Base-by-base conservation (phyloP, 2,888 invertebrate genomes). In the Barypeithes pellucidus region DNA sequence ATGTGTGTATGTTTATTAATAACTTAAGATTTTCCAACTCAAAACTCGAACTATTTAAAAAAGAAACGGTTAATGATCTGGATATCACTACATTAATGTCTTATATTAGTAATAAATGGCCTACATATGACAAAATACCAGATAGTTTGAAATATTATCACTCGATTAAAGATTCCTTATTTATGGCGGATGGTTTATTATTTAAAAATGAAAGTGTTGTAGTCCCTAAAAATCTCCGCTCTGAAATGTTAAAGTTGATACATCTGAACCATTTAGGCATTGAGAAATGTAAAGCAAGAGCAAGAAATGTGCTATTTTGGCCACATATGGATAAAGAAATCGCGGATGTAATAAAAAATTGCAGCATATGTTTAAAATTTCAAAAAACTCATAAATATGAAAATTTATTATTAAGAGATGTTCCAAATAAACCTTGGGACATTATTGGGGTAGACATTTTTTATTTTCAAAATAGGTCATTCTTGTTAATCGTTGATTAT, bases 71-170 rank as follows among this genome's bases (percentile, higher is more conserved):
- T 47, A 60, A 67, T 29, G 80, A 80, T 72, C 7, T 16, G 11
- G 78, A 79, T 61, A 66, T 79, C 22, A 67, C 73, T 67, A 50
- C 63, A 59, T 29, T 81, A 52, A 78, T 76, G 50, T 68, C 77
- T n/a, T 75, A 73, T 43, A 76, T 81, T 39, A 16, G 70, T 54
- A 36, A 76, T 7, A 79, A 80, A 3, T 81, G 82, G 80, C 80
- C 80, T 33, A 71, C 75, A 18, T 65, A 76, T 41, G 72, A 72
- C 39, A 62, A 76, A 60, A 14, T 75, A 5, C 41, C 61, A 29
- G 43, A 68, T 11, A 41, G 59, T 50, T 14, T 76, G n/a, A 75
- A 71, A 71, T 47, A 24, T 18, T 76, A 74, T 60, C 66, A 33
- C 33, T 73, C 73, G 52, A 61, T 72, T 41, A 61, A 67, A 54